Percentiles rank a stretch among this genome's conserved stretches.
phyloP scores from a whole-genome alignment of 1,140 invertebrate species.

The Conopomorpha cramerella region DNA sequence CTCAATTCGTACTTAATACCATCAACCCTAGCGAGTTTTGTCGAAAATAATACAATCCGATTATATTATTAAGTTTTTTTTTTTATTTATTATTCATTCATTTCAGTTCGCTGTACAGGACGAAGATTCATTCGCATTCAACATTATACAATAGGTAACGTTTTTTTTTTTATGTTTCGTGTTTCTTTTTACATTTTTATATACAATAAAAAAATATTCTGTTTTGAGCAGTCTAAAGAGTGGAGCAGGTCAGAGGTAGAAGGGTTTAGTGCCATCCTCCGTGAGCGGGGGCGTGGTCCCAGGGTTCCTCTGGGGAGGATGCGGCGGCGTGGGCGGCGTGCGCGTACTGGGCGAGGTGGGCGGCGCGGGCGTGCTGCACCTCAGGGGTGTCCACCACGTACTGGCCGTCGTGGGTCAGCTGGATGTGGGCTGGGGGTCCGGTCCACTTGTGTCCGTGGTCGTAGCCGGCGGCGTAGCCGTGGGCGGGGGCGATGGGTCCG shows the following conservation, averaged over 20 bases:
- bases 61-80: too few species aligned
- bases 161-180: constrained; percentile 38
- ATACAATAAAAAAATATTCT: constrained; percentile 45
- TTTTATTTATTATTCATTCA: too few species aligned
- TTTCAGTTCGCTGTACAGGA: constrained; percentile 31
- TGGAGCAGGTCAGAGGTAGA: constrained; percentile 24
- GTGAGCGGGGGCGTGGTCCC: constrained; percentile 26
- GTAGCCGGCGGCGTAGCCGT: constrained; percentile 38
- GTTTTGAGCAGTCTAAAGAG: constrained; percentile 12
- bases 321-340: constrained; percentile 43
- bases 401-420: constrained; percentile 56
- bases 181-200: constrained; percentile 40
- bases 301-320: constrained; percentile 37
- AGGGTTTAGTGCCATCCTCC: constrained; percentile 39
- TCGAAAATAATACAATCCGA: too few species aligned
- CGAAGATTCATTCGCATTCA: constrained; percentile 44
- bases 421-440: constrained; percentile 46
- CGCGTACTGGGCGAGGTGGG: constrained; percentile 42
- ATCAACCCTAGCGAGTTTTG: too few species aligned
- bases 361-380: constrained; percentile 48
- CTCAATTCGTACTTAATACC: too few species aligned
- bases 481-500: constrained; percentile 23
- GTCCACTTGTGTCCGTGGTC: constrained; percentile 48
- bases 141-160: constrained; percentile 40
- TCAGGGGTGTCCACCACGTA: constrained; percentile 56